A percentile compares a stretch with the other conserved stretches of the same genome.
These are phyloP conservation scores for Theonella swinhoei DNA, from an alignment of 37 sponge, comb jelly and placozoan species.

Conservation along the genomic window DNA sequence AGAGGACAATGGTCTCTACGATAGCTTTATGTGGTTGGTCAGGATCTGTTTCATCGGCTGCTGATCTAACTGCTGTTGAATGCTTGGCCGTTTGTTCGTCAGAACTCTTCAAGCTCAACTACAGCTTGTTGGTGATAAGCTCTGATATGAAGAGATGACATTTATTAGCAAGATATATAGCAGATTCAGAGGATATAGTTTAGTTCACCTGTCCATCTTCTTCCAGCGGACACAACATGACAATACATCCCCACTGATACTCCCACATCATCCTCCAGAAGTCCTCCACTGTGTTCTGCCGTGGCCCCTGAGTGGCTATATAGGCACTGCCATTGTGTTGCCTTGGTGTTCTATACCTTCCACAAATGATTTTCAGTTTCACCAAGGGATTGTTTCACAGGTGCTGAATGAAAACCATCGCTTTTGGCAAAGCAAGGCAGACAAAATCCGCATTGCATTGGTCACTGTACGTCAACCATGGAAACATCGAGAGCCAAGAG, in stretches of 20 bases:
- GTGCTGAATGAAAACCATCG: not conserved
- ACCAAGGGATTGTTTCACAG: no score
- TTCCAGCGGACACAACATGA: no score
- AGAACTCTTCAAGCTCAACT: slow-evolving; percentile 12
- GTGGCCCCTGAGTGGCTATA: no score
- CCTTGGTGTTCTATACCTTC: slow-evolving; percentile 15
- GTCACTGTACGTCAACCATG: slow-evolving; percentile 51
- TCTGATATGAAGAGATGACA: no score
- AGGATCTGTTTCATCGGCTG: not conserved
- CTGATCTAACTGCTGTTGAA: slow-evolving; percentile 1
- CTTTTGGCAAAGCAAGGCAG: slow-evolving; percentile 33
- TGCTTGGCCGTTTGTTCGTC: slow-evolving; percentile 25
- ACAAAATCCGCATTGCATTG: slow-evolving; percentile 56
- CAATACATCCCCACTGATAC: no score
- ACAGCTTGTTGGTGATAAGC: slow-evolving; percentile 18
- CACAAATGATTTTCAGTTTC: no score
- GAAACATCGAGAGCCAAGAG: slow-evolving; percentile 13
- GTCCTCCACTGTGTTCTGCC: no score
- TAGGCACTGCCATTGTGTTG: slow-evolving; percentile 22
- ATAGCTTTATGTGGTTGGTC: slow-evolving; percentile 45
- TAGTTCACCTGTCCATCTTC: no score
- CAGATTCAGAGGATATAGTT: no score
- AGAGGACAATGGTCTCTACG: slow-evolving; percentile 33
- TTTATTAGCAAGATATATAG: no score
- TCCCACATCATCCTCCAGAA: no score